Percentiles rank a stretch among this genome's conserved stretches.
phyloP scores from a whole-genome alignment of 2,888 invertebrate genomes.

The Aporophyla nigra region DNA sequence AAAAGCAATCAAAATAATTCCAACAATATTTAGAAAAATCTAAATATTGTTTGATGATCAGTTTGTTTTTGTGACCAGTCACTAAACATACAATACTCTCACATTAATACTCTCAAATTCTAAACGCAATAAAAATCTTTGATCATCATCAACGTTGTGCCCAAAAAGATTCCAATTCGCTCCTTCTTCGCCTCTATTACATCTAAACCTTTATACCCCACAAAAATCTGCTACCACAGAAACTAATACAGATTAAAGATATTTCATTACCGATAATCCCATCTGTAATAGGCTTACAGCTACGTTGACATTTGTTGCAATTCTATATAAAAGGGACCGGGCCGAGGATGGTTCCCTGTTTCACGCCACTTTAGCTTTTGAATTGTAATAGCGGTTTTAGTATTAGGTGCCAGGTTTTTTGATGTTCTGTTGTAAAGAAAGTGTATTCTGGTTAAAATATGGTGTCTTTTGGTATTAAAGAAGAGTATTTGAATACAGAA shows the following conservation, averaged over 20 bases:
- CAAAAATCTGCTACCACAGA: constrained; percentile 68
- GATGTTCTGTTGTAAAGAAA: neutral
- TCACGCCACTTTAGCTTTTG: constrained; percentile 66
- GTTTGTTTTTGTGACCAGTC: too few relatives aligned
- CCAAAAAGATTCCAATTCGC: constrained; percentile 31
- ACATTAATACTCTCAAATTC: too few relatives aligned
- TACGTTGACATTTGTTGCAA: constrained; percentile 88
- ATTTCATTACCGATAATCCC: constrained; percentile 90
- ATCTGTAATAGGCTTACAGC: constrained; percentile 85
- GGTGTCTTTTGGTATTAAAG: neutral
- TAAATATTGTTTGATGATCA: too few relatives aligned
- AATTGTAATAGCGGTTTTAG: constrained; percentile 51
- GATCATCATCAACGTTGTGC: constrained; percentile 2
- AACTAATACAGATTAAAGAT: constrained; percentile 89
- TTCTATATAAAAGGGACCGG: constrained; percentile 68
- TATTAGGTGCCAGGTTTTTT: constrained; percentile 39
- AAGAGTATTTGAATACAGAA: neutral
- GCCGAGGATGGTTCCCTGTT: constrained; percentile 62
- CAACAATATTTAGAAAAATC: too few relatives aligned
- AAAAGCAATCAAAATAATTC: neutral
- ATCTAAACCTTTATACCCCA: constrained; percentile 41
- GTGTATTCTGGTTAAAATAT: neutral
- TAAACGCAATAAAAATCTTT: constrained; percentile 5
- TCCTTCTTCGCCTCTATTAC: constrained; percentile 30
- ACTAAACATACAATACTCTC: too few relatives aligned